Conservation (phyloP, 2,888 invertebrate species). For the Silvanus unidentatus region DNA sequence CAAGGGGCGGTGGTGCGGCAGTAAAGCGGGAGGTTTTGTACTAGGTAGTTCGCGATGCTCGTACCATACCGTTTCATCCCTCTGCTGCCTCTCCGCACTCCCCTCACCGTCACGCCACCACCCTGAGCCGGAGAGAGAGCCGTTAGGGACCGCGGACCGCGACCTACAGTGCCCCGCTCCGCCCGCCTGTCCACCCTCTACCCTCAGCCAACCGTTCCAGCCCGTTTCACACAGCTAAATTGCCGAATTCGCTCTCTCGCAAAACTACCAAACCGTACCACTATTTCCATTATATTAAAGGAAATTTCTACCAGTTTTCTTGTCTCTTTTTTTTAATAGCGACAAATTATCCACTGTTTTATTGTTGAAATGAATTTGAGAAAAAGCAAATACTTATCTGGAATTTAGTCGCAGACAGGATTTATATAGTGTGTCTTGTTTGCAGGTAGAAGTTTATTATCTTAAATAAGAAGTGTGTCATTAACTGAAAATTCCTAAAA, state of each 20-base stretch:
- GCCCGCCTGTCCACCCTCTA: conserved; percentile 17
- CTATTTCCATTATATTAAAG: too few relatives aligned
- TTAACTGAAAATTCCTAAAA: too few relatives aligned
- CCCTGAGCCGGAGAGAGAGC: conserved; percentile 11
- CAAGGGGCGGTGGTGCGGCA: conserved; percentile 3
- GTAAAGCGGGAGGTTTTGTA: background rate
- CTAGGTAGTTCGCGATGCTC: conserved; percentile 5
- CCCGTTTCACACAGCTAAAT: conserved; percentile 25
- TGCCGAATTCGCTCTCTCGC: conserved; percentile 10
- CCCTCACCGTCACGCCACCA: conserved; percentile 8
- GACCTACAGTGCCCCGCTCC: conserved; percentile 10
- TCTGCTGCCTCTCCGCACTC: background rate
- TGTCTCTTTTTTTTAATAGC: too few relatives aligned
- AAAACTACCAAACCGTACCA: too few relatives aligned
- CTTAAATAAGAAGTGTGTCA: too few relatives aligned
- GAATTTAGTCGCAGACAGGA: too few relatives aligned
- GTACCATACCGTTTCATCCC: conserved; percentile 1
- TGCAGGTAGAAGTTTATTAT: too few relatives aligned
- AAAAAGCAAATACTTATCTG: too few relatives aligned
- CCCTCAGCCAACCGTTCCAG: conserved; percentile 22
- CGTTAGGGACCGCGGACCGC: conserved; percentile 16
- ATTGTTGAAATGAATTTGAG: too few relatives aligned
- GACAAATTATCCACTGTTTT: too few relatives aligned
- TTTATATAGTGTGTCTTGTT: too few relatives aligned
- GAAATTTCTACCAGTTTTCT: too few relatives aligned